Conservation (phyloP, 2,113 vertebrate genomes). For the Bagarius yarrelli region DNA sequence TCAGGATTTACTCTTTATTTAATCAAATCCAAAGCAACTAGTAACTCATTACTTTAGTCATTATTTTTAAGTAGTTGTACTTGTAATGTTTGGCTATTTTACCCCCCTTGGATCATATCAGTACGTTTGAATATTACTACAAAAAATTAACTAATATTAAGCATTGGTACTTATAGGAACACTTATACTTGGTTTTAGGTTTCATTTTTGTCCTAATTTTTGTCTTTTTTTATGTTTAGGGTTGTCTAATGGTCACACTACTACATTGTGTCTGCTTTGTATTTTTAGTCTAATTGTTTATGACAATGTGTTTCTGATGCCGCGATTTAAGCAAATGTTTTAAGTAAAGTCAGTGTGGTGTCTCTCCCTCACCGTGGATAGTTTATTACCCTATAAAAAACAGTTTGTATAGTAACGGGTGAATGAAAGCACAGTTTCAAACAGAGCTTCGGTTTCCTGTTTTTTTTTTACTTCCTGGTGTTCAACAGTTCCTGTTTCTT, state of each 20-base stretch:
- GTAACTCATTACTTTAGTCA: too few species aligned
- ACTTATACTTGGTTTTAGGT: not conserved
- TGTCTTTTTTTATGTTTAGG: not conserved
- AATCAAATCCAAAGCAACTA: too few species aligned
- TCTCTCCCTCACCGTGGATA: not conserved
- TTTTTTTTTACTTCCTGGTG: slow-evolving; percentile 2
- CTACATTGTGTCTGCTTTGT: not conserved
- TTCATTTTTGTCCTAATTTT: not conserved
- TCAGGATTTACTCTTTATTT: too few species aligned
- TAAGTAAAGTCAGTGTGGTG: not conserved
- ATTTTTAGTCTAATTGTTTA: not conserved
- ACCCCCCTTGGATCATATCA: too few species aligned
- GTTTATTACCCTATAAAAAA: slow-evolving; percentile 12
- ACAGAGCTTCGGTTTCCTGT: slow-evolving; percentile 15
- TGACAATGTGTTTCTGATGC: not conserved
- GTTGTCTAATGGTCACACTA: not conserved
- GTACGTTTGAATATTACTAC: too few species aligned
- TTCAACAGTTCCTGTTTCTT: not conserved
- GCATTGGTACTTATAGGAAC: too few species aligned
- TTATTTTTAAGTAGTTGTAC: too few species aligned
- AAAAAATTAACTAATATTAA: too few species aligned
- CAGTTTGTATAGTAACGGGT: not conserved
- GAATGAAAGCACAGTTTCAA: slow-evolving; percentile 15
- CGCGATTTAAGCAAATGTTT: not conserved
- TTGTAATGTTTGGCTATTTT: too few species aligned